Evolutionary conservation across 2,797 vertebrate genomes (phyloP).

Genomic region (Hippopotamyrus pictus): DNA sequence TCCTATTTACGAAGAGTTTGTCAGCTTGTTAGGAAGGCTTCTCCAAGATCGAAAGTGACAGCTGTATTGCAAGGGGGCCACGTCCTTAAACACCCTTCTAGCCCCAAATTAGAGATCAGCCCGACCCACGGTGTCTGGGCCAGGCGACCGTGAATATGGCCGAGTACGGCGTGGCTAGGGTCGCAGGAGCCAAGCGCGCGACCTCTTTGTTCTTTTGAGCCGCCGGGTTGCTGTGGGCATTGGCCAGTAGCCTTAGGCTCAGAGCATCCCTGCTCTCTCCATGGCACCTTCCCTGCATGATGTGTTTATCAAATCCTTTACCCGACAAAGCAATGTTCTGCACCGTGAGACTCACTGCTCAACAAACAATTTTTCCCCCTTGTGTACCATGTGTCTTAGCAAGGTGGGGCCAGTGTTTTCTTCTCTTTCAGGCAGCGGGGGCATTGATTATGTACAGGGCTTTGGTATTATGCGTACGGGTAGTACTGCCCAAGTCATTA

Average conservation of each 20-base stretch:
- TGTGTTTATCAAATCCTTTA: slow-evolving; percentile 10
- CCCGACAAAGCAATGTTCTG: background rate
- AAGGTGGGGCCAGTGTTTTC: background rate
- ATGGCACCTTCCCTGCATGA: background rate
- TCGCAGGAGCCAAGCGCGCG: background rate
- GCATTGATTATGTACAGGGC: background rate
- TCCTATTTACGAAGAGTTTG: background rate
- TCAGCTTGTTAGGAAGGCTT: slow-evolving; percentile 8
- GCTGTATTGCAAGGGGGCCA: background rate
- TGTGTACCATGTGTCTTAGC: background rate
- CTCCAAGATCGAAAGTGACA: slow-evolving; percentile 12
- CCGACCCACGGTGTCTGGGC: background rate
- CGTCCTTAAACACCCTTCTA: background rate
- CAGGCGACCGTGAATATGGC: too few species aligned
- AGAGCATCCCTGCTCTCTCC: background rate
- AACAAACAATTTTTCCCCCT: background rate
- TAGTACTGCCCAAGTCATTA: background rate
- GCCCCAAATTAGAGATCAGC: slow-evolving; percentile 14
- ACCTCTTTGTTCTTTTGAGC: slow-evolving; percentile 2
- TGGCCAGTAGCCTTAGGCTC: background rate
- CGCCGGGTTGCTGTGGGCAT: background rate
- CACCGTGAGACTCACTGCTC: background rate
- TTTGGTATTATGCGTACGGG: background rate
- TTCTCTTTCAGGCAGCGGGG: background rate
- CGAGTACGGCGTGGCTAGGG: background rate